A percentile compares a stretch with the other conserved stretches of the same genome.
These are phyloP conservation scores for Orchestes rusci DNA, from an alignment of 2,888 invertebrate species.

Conservation along the genomic window DNA sequence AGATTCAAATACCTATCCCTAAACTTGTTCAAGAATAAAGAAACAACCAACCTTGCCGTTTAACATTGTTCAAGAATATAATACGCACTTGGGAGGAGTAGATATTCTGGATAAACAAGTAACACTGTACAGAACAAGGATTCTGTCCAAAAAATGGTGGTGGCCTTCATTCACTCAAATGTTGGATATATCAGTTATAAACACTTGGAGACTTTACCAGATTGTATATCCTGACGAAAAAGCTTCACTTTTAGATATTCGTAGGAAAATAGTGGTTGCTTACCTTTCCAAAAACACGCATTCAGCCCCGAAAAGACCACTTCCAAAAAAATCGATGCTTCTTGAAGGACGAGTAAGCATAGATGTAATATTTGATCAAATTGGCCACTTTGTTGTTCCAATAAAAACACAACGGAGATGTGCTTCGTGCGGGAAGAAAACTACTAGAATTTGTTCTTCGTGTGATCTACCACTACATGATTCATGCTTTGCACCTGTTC, in stretches of 20 bases:
- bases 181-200: neutral
- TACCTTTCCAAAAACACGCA: neutral
- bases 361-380: too few species aligned
- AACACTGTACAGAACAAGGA: neutral
- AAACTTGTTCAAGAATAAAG: too few species aligned
- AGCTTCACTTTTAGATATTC: neutral
- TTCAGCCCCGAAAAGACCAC: neutral
- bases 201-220: conserved; percentile 1
- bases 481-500: too few species aligned
- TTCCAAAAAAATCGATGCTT: neutral
- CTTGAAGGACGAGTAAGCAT: neutral
- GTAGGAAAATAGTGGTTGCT: neutral
- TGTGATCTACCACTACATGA: too few species aligned
- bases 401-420: too few species aligned
- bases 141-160: neutral
- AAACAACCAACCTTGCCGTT: too few species aligned
- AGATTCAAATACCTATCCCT: neutral
- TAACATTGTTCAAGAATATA: conserved; percentile 1
- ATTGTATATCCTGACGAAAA: neutral
- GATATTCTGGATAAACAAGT: neutral
- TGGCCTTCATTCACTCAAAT: neutral
- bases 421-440: too few species aligned
- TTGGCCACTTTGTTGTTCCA: too few species aligned
- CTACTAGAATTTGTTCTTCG: too few species aligned
- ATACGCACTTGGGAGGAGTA: neutral